Evolutionary conservation across 2,888 invertebrate genomes (phyloP).

Genomic region (Operophtera brumata): DNA sequence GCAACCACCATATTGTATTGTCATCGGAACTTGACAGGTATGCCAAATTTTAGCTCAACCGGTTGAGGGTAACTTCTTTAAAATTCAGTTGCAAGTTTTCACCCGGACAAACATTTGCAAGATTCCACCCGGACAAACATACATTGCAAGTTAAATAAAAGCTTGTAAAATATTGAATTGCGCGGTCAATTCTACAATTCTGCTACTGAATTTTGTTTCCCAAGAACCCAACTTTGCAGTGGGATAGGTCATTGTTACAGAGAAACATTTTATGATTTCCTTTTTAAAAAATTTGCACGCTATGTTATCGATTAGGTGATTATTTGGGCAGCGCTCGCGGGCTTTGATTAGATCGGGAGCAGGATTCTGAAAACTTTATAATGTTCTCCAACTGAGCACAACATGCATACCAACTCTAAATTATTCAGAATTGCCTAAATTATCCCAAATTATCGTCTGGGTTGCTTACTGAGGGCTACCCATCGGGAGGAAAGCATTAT

Average conservation of each 20-base stretch:
- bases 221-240: constrained; percentile 13
- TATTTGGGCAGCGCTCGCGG: constrained; percentile 46
- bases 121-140: too few relatives aligned
- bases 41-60: too few relatives aligned
- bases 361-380: constrained; percentile 57
- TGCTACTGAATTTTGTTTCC: constrained; percentile 1
- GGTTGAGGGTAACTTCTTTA: too few relatives aligned
- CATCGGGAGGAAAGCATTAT: constrained; percentile 58
- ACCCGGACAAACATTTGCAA: too few relatives aligned
- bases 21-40: too few relatives aligned
- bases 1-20: too few relatives aligned
- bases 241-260: constrained; percentile 24
- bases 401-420: constrained; percentile 71
- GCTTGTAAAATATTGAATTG: too few relatives aligned
- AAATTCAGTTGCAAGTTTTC: too few relatives aligned
- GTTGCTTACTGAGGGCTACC: constrained; percentile 59
- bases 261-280: constrained; percentile 8
- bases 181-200: neutral
- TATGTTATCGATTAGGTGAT: constrained; percentile 27
- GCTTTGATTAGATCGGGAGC: constrained; percentile 34
- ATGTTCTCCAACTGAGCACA: constrained; percentile 56
- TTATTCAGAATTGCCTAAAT: constrained; percentile 75
- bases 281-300: constrained; percentile 21
- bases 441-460: constrained; percentile 72
- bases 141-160: too few relatives aligned